Base-by-base conservation (phyloP, 2,113 vertebrate genomes). In the Malurus melanocephalus region DNA sequence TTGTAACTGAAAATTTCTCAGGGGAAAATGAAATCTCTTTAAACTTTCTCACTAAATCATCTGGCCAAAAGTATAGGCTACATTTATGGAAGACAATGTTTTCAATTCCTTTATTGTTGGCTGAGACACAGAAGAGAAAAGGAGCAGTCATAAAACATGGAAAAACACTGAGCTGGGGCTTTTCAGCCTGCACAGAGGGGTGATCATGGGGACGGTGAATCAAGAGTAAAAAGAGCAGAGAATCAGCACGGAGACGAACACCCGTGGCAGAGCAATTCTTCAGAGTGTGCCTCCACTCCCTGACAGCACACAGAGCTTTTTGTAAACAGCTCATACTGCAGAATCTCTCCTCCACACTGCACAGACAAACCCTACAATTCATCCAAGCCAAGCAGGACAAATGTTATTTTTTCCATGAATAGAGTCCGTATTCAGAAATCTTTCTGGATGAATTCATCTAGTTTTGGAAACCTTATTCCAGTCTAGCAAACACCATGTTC, bases 361-460 rank as follows among this genome's bases (percentile, higher is more conserved):
- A 51, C 16, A 53, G 53, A 85, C 52, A 87, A 92, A 93, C 56
- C 57, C 40, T 53, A 71, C 33, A 84, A 65, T 92, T 74, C 60
- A 82, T 80, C 22, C 67, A 71, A 92, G n/a, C n/a, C 60, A 78
- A 46, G 9, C 20, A 42, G n/a, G 85, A 86, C 27, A 84, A 84
- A 53, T 55, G 42, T 27, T 43, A 28, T n/a, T 65, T 90, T 80
- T 65, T 22, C 61, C 43, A 55, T 90, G 76, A 96, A 95, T 42
- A 84, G 33, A 61, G 45, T 72, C 69, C 1, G 24, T 92, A 75
- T 94, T 91, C 22, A 93, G 84, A 88, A 66, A 49, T 59, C 17
- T 89, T 94, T 94, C 85, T 75, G 82, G 79, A 81, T 88, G 23
- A 93, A 92, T 91, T 94, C 77, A 88, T 15, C 30, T 57, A 40